These are phyloP conservation scores for Hoplostethus atlanticus DNA, from an alignment of 2,797 vertebrate species.

Conservation along the genomic window DNA sequence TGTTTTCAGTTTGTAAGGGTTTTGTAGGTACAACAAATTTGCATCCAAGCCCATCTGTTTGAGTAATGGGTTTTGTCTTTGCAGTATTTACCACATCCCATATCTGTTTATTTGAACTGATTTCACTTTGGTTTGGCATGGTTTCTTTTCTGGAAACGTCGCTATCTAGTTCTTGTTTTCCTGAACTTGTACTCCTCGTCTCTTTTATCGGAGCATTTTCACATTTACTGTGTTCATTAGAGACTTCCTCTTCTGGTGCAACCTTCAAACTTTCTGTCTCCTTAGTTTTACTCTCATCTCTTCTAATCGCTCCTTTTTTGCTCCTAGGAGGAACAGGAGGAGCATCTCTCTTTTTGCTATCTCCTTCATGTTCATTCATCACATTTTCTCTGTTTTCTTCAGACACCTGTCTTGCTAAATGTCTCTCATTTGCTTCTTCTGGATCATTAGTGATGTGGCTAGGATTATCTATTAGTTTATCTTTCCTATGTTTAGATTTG, in stretches of 20 bases:
- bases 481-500: slow-evolving; percentile 36
- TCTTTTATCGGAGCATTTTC: slow-evolving; percentile 29
- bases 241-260: slow-evolving; percentile 12
- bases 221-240: slow-evolving; percentile 17
- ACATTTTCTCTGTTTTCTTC: slow-evolving; percentile 43
- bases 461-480: slow-evolving; percentile 16
- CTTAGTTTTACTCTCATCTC: slow-evolving; percentile 34
- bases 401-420: slow-evolving; percentile 30
- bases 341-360: slow-evolving; percentile 27
- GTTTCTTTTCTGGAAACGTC: slow-evolving; percentile 5
- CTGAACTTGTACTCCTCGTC: background rate
- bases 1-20: slow-evolving; percentile 19
- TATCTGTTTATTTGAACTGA: slow-evolving; percentile 3
- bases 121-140: slow-evolving; percentile 16
- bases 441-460: slow-evolving; percentile 13
- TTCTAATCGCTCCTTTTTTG: slow-evolving; percentile 63
- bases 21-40: slow-evolving; percentile 9
- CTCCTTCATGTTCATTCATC: slow-evolving; percentile 21
- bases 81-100: background rate
- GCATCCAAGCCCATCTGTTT: background rate
- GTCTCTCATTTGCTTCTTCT: slow-evolving; percentile 30
- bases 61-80: slow-evolving; percentile 10
- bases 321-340: slow-evolving; percentile 73
- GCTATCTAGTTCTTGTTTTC: slow-evolving; percentile 16
- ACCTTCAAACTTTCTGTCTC: slow-evolving; percentile 48